phyloP scores from a whole-genome alignment of 2,113 vertebrate species.

The Plecturocebus donacophilus region DNA sequence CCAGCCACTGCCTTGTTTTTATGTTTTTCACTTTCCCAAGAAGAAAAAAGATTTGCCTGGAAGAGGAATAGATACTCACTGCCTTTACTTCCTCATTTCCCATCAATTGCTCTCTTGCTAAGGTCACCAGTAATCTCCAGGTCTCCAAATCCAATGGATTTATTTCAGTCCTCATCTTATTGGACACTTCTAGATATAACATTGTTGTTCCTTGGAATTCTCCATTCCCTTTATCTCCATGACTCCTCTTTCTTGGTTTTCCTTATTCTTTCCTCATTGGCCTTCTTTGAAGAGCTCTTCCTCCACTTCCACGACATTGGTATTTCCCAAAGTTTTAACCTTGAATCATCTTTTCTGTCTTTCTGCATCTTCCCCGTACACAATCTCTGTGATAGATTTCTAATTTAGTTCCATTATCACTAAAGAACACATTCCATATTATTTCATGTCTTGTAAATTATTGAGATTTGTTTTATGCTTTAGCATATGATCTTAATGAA shows the following conservation, averaged over 20 bases:
- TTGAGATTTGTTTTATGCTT: background rate
- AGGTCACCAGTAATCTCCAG: background rate
- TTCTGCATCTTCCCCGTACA: too few species aligned
- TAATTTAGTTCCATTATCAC: background rate
- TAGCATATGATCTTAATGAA: background rate
- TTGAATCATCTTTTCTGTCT: background rate
- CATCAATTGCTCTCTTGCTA: background rate
- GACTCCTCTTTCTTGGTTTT: background rate
- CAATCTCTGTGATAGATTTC: background rate
- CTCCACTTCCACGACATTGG: background rate
- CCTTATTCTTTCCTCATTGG: background rate
- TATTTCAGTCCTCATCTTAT: background rate
- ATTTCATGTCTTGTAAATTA: background rate
- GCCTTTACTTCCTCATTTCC: constrained; percentile 26
- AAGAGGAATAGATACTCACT: background rate
- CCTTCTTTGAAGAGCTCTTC: background rate
- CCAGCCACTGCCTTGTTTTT: background rate
- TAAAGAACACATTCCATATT: background rate
- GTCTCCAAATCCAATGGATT: background rate
- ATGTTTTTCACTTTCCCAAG: background rate
- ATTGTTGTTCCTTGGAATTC: background rate
- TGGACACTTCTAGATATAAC: background rate
- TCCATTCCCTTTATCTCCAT: background rate
- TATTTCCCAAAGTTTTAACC: background rate
- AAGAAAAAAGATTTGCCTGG: background rate